phyloP scores from a whole-genome alignment of 53 echinoderm and acorn worm genomes.

The Holothuria leucospilota region DNA sequence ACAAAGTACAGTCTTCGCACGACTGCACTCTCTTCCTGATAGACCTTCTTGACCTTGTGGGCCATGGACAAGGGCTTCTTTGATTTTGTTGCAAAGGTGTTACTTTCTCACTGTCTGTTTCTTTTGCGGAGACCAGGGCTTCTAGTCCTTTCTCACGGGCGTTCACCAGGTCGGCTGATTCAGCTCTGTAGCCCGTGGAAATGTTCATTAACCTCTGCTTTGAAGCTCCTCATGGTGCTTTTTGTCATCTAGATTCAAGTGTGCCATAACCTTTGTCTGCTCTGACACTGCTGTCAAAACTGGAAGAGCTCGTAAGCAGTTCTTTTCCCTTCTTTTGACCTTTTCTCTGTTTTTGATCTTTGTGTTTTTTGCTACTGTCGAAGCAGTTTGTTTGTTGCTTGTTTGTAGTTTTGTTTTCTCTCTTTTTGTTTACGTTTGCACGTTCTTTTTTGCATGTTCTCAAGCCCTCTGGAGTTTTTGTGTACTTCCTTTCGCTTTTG shows the following conservation, averaged over 20 bases:
- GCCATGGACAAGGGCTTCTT: constrained; percentile 1
- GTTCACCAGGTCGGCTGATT: not conserved
- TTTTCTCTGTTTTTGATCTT: too few relatives aligned
- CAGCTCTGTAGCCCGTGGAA: not conserved
- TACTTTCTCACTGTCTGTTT: constrained; percentile 12
- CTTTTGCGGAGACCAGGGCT: not conserved
- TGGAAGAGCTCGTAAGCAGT: constrained; percentile 2
- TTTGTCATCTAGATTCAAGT: constrained; percentile 2
- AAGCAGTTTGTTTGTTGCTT: too few relatives aligned
- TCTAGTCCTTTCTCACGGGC: constrained; percentile 8
- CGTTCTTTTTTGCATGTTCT: too few relatives aligned
- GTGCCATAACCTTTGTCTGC: not conserved
- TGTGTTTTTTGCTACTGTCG: too few relatives aligned
- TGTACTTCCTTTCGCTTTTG: too few relatives aligned
- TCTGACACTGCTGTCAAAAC: not conserved
- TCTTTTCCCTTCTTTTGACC: too few relatives aligned
- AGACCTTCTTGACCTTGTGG: not conserved
- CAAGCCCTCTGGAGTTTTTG: too few relatives aligned
- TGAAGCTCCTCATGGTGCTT: constrained; percentile 6
- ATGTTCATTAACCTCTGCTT: not conserved
- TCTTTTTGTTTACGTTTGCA: too few relatives aligned
- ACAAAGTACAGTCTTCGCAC: constrained; percentile 8
- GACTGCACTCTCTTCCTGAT: not conserved
- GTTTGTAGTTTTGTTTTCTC: too few relatives aligned
- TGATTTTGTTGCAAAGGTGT: not conserved